Conservation (phyloP, 2,888 invertebrate genomes). For the Diabrotica balteata region DNA sequence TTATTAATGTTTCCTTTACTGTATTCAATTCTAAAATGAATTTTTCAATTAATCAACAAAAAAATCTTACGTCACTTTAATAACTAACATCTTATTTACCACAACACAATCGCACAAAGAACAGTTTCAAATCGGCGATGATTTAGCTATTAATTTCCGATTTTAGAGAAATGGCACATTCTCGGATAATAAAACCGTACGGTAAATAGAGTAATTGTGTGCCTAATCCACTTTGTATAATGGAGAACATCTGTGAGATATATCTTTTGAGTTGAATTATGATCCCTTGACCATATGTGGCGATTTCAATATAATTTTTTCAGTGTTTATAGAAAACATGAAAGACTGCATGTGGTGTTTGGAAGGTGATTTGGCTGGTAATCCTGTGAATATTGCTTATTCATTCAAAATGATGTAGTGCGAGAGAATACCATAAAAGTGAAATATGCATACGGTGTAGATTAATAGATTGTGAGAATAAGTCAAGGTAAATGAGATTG, state of each 20-base stretch:
- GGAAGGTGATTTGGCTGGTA: neutral
- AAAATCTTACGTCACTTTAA: too few species aligned
- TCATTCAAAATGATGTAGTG: slow-evolving; percentile 8
- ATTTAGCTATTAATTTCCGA: neutral
- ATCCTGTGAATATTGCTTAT: slow-evolving; percentile 1
- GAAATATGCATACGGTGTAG: too few species aligned
- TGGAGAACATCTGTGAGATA: slow-evolving; percentile 18
- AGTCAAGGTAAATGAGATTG: too few species aligned
- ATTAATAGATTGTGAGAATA: too few species aligned
- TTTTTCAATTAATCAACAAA: too few species aligned
- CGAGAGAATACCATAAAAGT: neutral
- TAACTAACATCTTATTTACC: too few species aligned
- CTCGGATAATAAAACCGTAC: neutral
- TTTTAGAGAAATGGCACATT: neutral
- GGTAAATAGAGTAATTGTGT: slow-evolving; percentile 4
- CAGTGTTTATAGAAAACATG: slow-evolving; percentile 5
- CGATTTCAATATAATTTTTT: slow-evolving; percentile 13
- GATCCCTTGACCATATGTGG: slow-evolving; percentile 11
- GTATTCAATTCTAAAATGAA: too few species aligned
- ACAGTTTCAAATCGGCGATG: neutral
- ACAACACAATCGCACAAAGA: neutral
- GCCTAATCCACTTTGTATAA: slow-evolving; percentile 3
- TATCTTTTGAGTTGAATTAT: slow-evolving; percentile 15
- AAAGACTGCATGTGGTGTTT: neutral
- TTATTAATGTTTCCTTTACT: too few species aligned